A percentile compares a stretch with the other conserved stretches of the same genome.
phyloP scores from a whole-genome alignment of 2,888 invertebrate species.

The Pristionchus arcanus region DNA sequence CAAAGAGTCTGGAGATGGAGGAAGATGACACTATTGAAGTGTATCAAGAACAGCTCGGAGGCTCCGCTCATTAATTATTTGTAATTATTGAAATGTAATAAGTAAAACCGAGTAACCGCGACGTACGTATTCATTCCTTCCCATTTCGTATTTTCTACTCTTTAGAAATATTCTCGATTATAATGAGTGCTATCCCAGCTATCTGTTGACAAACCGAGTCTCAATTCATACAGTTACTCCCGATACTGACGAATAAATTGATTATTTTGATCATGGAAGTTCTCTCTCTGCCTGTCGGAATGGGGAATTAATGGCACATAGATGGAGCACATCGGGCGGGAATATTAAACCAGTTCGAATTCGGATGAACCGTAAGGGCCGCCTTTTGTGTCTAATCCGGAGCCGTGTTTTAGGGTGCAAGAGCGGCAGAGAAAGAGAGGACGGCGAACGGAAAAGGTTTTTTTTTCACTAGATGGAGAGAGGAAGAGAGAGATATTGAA shows the following conservation, averaged over 20 bases:
- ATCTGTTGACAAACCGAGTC: too few relatives aligned
- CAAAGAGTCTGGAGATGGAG: slow-evolving; percentile 85
- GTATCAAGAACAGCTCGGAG: slow-evolving; percentile 75
- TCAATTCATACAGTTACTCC: too few relatives aligned
- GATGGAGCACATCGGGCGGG: neutral
- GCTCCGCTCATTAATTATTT: slow-evolving; percentile 43
- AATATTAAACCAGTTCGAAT: neutral
- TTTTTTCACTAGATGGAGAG: neutral
- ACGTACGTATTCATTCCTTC: neutral
- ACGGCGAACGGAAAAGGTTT: neutral
- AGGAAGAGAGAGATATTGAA: neutral
- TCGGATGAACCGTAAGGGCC: neutral
- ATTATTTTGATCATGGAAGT: too few relatives aligned
- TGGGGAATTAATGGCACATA: too few relatives aligned
- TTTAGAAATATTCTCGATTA: too few relatives aligned
- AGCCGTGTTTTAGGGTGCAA: neutral
- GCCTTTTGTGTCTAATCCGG: neutral
- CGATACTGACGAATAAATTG: too few relatives aligned
- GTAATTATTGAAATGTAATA: neutral
- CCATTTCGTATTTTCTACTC: too few relatives aligned
- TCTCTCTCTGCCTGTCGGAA: too few relatives aligned
- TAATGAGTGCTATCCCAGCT: too few relatives aligned
- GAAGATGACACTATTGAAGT: slow-evolving; percentile 86
- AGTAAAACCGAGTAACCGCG: neutral
- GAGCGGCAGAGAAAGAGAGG: neutral